Base-by-base conservation (phyloP, 2,888 invertebrate species). In the Trachelus stipa region DNA sequence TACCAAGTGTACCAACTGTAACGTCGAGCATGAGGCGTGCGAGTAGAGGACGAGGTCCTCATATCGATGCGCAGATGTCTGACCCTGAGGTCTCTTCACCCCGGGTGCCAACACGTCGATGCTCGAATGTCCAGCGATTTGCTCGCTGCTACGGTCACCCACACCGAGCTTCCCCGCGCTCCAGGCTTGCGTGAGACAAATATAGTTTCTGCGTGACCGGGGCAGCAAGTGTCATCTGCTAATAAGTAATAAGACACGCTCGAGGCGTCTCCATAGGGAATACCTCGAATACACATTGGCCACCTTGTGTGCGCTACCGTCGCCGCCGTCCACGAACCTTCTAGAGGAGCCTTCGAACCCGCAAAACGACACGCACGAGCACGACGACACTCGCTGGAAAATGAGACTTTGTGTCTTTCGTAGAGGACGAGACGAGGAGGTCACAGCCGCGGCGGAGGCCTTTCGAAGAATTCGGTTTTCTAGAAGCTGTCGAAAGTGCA, bases 171-270 rank as follows among this genome's bases (percentile, higher is more conserved):
- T 71, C 69, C 35, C 68, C 77, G 75, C 77, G 77, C 74, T 73
- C 76, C 69, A 34, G 56, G 40, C 78, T 69, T 78, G 81, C 79
- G 81, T 83, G 85, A 88, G 86, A 87, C 88, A 87, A 90, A 90
- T 89, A 89, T 89, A 89, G 88, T 90, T 89, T 88, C 87, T 89
- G 87, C 90, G 90, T 90, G 90, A 90, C 87, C 85, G 74, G 89
- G 85, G 87, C 86, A 84, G 83, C 87, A 89, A 88, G 85, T 85
- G 82, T 84, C 82, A 82, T 81, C 82, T 80, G 84, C 84, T 85
- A 85, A 86, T 85, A 81, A 78, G 81, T 84, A 85, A 85, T 83
- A 83, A 73, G 79, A 79, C 83, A 85, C 84, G 81, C 79, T 79
- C 73, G 77, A 75, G 76, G 79, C 82, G 81, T 83, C 78, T 78